phyloP scores from a whole-genome alignment of 2,888 invertebrate genomes.

The Sericinus montela region DNA sequence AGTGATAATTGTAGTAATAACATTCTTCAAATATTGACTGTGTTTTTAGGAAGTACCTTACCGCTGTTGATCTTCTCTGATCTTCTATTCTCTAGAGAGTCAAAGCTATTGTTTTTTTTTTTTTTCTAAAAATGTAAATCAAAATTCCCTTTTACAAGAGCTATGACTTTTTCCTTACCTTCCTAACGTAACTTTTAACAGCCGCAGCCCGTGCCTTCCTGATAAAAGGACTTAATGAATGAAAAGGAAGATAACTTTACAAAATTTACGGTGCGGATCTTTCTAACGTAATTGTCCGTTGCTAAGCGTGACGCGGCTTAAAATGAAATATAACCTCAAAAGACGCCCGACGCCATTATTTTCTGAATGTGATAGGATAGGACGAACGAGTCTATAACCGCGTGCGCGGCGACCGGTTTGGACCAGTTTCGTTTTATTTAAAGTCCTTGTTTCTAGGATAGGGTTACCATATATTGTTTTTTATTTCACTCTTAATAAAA shows the following conservation, averaged over 20 bases:
- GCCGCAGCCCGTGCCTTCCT: no score
- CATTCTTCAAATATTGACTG: no score
- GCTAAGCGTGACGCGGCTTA: not conserved
- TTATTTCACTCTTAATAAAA: not conserved
- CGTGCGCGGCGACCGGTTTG: constrained; percentile 17
- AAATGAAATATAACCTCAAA: constrained; percentile 1
- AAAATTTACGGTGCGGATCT: constrained; percentile 2
- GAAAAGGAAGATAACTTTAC: not conserved
- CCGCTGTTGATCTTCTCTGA: no score
- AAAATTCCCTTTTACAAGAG: no score
- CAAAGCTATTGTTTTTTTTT: no score
- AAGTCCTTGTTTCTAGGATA: constrained; percentile 18
- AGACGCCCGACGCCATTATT: constrained; percentile 9
- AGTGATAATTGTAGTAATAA: no score
- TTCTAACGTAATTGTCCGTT: constrained; percentile 1
- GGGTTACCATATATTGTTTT: constrained; percentile 8
- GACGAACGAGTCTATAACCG: constrained; percentile 14
- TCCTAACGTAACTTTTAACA: no score
- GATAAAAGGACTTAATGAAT: not conserved
- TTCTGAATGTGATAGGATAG: constrained; percentile 15
- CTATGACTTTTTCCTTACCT: no score
- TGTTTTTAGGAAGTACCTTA: no score
- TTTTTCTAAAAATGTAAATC: no score
- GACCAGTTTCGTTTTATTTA: constrained; percentile 17
- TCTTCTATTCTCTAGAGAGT: no score